phyloP scores from a whole-genome alignment of 2,113 vertebrate species.

The Anolis carolinensis region DNA sequence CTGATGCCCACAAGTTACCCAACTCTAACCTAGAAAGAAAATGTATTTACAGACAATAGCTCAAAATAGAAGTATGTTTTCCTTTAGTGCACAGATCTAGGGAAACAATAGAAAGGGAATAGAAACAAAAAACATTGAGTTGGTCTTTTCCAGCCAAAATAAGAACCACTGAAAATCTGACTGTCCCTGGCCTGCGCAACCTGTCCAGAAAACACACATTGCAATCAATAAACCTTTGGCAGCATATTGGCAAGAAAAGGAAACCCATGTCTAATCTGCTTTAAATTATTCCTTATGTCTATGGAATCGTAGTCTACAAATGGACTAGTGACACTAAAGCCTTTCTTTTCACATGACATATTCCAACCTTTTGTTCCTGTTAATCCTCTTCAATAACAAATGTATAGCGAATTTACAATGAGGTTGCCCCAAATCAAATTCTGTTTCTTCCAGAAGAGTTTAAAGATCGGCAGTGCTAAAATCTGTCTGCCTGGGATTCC shows the following conservation, averaged over 20 bases:
- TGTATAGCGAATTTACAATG: slow-evolving; percentile 43
- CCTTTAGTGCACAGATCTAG: neutral
- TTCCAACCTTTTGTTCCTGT: slow-evolving; percentile 30
- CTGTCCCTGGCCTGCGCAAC: slow-evolving; percentile 42
- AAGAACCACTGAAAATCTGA: neutral
- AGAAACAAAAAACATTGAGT: neutral
- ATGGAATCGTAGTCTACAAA: slow-evolving; percentile 35
- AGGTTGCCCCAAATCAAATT: slow-evolving; percentile 20
- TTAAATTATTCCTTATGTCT: slow-evolving; percentile 31
- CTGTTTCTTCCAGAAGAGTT: neutral
- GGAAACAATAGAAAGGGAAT: neutral
- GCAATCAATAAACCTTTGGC: slow-evolving; percentile 41
- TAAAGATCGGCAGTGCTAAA: slow-evolving; percentile 23
- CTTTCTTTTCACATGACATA: neutral
- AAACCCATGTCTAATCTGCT: slow-evolving; percentile 43
- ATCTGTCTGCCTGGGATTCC: slow-evolving; percentile 4
- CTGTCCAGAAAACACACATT: slow-evolving; percentile 31
- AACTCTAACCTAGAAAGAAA: neutral
- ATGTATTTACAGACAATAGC: neutral
- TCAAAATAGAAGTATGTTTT: slow-evolving; percentile 18
- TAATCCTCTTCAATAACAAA: slow-evolving; percentile 7
- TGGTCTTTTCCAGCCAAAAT: slow-evolving; percentile 32
- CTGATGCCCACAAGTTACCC: neutral
- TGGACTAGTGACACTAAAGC: slow-evolving; percentile 28
- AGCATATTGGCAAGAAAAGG: slow-evolving; percentile 33